These are phyloP conservation scores for Tiliacea aurago DNA, from an alignment of 2,888 invertebrate species.

Conservation along the genomic window DNA sequence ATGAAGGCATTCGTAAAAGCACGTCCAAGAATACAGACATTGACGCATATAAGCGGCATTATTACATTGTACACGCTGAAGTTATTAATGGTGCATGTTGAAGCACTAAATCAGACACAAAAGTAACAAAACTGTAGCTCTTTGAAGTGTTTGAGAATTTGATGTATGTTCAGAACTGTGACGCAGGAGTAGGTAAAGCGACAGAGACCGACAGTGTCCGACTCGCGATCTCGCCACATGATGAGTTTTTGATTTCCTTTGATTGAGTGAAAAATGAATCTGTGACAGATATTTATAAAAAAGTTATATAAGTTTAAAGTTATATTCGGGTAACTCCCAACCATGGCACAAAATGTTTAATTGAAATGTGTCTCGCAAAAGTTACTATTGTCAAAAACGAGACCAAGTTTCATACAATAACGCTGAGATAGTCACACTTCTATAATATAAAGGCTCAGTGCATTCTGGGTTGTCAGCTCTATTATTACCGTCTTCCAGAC, in stretches of 20 bases:
- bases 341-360: not conserved
- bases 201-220: conserved; percentile 15
- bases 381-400: not conserved
- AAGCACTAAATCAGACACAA: conserved; percentile 61
- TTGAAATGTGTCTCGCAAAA: not conserved
- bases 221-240: not conserved
- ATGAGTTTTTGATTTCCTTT: not conserved
- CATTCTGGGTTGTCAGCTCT: not conserved
- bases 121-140: conserved; percentile 49
- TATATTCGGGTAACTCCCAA: not conserved
- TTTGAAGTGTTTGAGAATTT: conserved; percentile 54
- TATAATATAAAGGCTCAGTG: not conserved
- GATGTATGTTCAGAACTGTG: conserved; percentile 34
- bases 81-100: conserved; percentile 60
- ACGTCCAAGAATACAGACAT: conserved; percentile 46
- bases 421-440: not conserved
- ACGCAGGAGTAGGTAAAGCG: conserved; percentile 10
- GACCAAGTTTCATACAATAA: not conserved
- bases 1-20: conserved; percentile 21
- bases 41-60: conserved; percentile 51
- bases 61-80: conserved; percentile 54
- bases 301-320: not conserved
- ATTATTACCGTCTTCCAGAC: not conserved
- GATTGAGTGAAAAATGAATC: not conserved
- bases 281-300: not conserved